Evolutionary conservation across 2,888 invertebrate genomes (phyloP).

Genomic region (Pollenia angustigena): DNA sequence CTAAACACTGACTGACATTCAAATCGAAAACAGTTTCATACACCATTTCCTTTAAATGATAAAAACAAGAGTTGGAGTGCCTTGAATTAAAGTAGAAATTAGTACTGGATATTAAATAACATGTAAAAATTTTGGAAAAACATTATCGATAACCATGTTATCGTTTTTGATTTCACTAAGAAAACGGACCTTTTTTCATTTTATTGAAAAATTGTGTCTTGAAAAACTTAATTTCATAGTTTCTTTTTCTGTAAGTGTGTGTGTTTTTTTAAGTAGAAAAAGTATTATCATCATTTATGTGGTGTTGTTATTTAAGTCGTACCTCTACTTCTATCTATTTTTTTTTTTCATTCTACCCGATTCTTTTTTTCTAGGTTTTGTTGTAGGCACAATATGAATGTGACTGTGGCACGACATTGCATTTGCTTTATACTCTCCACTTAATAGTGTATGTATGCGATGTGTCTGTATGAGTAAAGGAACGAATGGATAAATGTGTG

Average conservation of each 20-base stretch:
- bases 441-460: not conserved
- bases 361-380: not conserved
- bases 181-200: not conserved
- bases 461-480: conserved; percentile 2
- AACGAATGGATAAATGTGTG: not conserved
- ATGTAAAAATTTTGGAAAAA: too few relatives aligned
- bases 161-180: too few relatives aligned
- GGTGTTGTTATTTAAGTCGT: not conserved
- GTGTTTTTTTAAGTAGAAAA: not conserved
- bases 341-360: not conserved
- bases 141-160: too few relatives aligned
- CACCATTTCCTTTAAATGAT: conserved; percentile 6
- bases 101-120: too few relatives aligned
- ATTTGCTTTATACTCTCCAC: conserved; percentile 8
- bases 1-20: conserved; percentile 26
- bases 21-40: conserved; percentile 17
- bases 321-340: not conserved
- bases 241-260: not conserved
- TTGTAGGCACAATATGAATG: conserved; percentile 37
- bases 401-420: conserved; percentile 20
- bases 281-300: conserved; percentile 1
- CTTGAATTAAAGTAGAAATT: too few relatives aligned
- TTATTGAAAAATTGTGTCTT: not conserved
- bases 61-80: too few relatives aligned
- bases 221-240: not conserved